Base-by-base conservation (phyloP, 2,113 vertebrate genomes). In the Orycteropus afer region DNA sequence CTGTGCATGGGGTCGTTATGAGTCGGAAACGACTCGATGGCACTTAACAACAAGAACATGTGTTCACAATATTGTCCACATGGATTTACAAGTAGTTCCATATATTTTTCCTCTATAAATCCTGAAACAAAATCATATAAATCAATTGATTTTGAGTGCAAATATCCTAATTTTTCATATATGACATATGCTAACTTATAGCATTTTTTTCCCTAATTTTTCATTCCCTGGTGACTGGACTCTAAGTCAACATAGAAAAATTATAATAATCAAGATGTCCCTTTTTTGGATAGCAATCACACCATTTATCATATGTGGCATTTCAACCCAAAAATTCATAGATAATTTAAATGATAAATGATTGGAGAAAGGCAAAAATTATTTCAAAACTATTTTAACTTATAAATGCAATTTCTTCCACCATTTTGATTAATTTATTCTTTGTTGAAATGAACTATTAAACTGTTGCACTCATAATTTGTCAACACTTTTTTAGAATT, bases 301-400 rank as follows among this genome's bases (percentile, higher is more conserved):
- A 47, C 65, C 85, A 67, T 59, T 78, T 29, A 79, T 59, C 25
- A 42, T 23, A 14, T 67, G 29, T 22, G 5, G 3, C 6, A 57
- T 3, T 53, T 65, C 22, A 55, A 77, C 40, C 65, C 10, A 4
- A 67, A 53, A 85, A 90, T 3, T 2, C 7, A 77, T n/a, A 84
- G 42, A 34, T 49, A 78, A 69, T 1, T 81, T 65, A 85, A 49
- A 27, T 77, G 37, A 77, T 37, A 78, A 74, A 40, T 74, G 51
- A 63, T 73, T 73, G 12, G 29, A 1, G 42, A 95, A 92, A 83
- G 0, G 25, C 18, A 49, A 76, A 85, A 0, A 32, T 23, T 45
- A 80, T 65, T 96, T 67, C 7, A 86, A 82, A 94, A 18, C 40
- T 82, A 37, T 85, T 85, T 89, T 18, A 42, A 82, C 83, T 88